Evolutionary conservation across 2,797 vertebrate species (phyloP).

Genomic region (Tragopan temminckii): DNA sequence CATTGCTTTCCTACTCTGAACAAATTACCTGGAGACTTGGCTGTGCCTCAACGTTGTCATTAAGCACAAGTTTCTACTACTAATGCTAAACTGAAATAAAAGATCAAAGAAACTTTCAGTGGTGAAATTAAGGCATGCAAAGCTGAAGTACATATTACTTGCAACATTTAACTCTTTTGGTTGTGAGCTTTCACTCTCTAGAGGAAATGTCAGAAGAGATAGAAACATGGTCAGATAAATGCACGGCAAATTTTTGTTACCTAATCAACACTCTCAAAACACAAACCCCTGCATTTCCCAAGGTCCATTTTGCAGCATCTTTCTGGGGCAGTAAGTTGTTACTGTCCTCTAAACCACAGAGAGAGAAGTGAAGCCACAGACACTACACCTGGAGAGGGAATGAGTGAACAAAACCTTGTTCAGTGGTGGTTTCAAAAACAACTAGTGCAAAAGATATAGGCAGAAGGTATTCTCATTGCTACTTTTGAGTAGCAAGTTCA

Average conservation of each 20-base stretch:
- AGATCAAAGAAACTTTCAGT: constrained; percentile 63
- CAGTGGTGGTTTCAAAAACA: background rate
- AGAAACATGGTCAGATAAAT: background rate
- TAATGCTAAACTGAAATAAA: constrained; percentile 17
- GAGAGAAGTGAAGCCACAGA: background rate
- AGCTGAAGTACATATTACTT: constrained; percentile 51
- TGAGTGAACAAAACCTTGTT: background rate
- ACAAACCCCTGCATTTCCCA: background rate
- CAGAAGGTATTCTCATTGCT: background rate
- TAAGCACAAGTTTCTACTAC: constrained; percentile 39
- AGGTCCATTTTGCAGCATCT: background rate
- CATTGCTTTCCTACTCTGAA: constrained; percentile 43
- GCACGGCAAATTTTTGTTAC: background rate
- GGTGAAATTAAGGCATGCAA: constrained; percentile 27
- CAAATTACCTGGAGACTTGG: constrained; percentile 57
- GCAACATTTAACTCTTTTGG: constrained; percentile 42
- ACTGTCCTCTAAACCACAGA: background rate
- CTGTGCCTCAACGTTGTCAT: background rate
- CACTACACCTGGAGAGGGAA: background rate
- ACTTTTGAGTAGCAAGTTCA: background rate
- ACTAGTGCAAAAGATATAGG: background rate
- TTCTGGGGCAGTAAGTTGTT: background rate
- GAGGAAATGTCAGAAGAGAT: constrained; percentile 29
- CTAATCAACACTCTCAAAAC: constrained; percentile 1
- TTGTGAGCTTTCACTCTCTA: constrained; percentile 21